These are phyloP conservation scores for Ictalurus punctatus DNA, from an alignment of 2,113 vertebrate species.

Conservation along the genomic window DNA sequence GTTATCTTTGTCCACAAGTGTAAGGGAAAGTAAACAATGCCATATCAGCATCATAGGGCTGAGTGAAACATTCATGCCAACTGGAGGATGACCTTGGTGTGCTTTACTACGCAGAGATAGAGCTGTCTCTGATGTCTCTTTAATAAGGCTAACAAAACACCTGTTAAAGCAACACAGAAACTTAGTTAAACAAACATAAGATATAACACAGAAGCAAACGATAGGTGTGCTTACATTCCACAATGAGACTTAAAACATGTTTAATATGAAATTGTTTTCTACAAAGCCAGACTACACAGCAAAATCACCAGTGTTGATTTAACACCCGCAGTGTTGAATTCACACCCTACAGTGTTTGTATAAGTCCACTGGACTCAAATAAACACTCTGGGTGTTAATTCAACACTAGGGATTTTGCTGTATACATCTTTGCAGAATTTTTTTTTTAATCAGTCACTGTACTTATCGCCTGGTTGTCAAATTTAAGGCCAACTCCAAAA, in stretches of 20 bases:
- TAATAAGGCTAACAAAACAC: slow-evolving; percentile 17
- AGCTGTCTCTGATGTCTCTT: slow-evolving; percentile 13
- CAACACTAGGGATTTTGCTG: too few relatives aligned
- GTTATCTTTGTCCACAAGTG: slow-evolving; percentile 61
- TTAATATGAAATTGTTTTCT: neutral
- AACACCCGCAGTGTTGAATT: too few relatives aligned
- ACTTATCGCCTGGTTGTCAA: neutral
- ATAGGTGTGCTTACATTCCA: neutral
- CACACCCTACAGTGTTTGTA: too few relatives aligned
- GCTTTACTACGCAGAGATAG: slow-evolving; percentile 28
- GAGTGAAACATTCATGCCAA: slow-evolving; percentile 42
- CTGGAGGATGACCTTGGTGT: slow-evolving; percentile 50
- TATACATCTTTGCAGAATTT: neutral
- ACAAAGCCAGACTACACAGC: neutral
- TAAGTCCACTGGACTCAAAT: too few relatives aligned
- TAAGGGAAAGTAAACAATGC: slow-evolving; percentile 54
- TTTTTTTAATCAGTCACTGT: neutral
- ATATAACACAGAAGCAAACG: neutral
- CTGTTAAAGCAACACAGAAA: slow-evolving; percentile 21
- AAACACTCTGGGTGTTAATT: too few relatives aligned
- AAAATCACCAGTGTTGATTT: too few relatives aligned
- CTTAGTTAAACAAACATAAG: slow-evolving; percentile 3
- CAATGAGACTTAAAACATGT: neutral
- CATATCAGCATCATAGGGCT: slow-evolving; percentile 37
- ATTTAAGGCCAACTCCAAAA: neutral